Conservation (phyloP, 92 coral and sea anemone genomes). For the Parazoanthus darwini region DNA sequence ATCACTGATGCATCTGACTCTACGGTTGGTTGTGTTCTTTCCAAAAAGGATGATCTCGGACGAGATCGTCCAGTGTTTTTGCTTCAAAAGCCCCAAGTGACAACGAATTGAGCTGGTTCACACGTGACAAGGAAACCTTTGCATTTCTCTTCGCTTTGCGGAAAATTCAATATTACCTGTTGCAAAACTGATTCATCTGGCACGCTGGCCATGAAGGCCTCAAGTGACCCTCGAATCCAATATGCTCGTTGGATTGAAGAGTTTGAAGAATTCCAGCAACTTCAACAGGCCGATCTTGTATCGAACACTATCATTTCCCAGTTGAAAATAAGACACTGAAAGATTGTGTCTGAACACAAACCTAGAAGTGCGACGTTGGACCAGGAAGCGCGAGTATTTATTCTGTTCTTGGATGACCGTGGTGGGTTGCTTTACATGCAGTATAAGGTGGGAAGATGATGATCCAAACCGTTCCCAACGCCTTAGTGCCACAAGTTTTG, state of each 20-base stretch:
- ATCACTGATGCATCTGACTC: slow-evolving; percentile 67
- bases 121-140: slow-evolving; percentile 57
- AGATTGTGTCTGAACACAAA: neutral
- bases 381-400: slow-evolving; percentile 23
- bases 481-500: slow-evolving; percentile 32
- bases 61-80: slow-evolving; percentile 55
- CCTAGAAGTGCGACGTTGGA: slow-evolving; percentile 1
- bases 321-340: neutral
- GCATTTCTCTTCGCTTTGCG: slow-evolving; percentile 52
- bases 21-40: slow-evolving; percentile 59
- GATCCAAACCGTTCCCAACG: slow-evolving; percentile 44
- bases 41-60: slow-evolving; percentile 40
- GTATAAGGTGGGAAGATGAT: slow-evolving; percentile 32
- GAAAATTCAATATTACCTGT: slow-evolving; percentile 51
- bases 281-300: slow-evolving; percentile 48
- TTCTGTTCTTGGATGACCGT: slow-evolving; percentile 8
- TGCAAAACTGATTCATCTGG: slow-evolving; percentile 52
- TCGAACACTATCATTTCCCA: slow-evolving; percentile 31
- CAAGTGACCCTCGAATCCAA: slow-evolving; percentile 58
- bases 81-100: slow-evolving; percentile 50
- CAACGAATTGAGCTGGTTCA: slow-evolving; percentile 59
- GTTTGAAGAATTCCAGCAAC: slow-evolving; percentile 46
- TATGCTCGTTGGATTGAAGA: slow-evolving; percentile 66
- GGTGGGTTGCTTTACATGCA: slow-evolving; percentile 31
- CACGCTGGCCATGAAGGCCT: slow-evolving; percentile 50